Conservation (phyloP, 2,113 vertebrate species). For the Mesitornis unicolor region DNA sequence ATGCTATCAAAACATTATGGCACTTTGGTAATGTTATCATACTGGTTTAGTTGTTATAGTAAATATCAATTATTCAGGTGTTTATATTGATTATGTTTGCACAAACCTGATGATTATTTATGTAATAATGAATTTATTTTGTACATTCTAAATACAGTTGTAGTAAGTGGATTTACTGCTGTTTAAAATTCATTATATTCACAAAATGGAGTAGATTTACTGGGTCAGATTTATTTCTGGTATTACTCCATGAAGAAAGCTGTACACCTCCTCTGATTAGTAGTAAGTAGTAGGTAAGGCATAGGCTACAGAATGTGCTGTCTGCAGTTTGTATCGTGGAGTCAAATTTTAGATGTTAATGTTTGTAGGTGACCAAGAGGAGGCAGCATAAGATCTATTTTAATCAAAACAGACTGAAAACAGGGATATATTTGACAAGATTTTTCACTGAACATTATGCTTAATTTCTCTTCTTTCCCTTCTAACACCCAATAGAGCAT, state of each 20-base stretch:
- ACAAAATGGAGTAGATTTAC: neutral
- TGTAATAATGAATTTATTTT: constrained; percentile 8
- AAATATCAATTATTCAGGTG: neutral
- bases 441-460: neutral
- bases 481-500: neutral
- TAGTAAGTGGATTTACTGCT: neutral
- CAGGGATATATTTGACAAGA: neutral
- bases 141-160: neutral
- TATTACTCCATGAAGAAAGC: neutral
- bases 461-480: neutral
- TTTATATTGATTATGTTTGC: constrained; percentile 39
- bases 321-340: neutral
- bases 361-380: constrained; percentile 14
- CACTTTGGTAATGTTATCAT: constrained; percentile 7
- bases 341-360: neutral
- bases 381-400: constrained; percentile 29
- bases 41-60: neutral
- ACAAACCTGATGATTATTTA: constrained; percentile 23
- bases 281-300: neutral
- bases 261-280: neutral
- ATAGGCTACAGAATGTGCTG: neutral
- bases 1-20: constrained; percentile 19
- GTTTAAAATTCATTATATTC: neutral
- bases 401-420: neutral
- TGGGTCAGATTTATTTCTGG: neutral